A percentile compares a stretch with the other conserved stretches of the same genome.
Conservation (phyloP, 2,113 vertebrate species). For the Limanda limanda region DNA sequence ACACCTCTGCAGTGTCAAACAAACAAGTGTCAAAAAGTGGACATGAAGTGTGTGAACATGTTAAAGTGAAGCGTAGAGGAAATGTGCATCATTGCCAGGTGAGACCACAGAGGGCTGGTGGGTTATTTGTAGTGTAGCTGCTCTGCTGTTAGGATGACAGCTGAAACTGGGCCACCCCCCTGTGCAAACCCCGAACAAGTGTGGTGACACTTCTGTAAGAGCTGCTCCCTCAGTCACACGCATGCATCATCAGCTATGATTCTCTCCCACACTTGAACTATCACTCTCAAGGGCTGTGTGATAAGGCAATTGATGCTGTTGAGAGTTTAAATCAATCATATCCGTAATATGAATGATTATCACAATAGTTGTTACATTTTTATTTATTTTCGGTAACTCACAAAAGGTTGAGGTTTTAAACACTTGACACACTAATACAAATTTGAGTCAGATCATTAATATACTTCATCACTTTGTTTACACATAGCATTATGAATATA, state of each 20-base stretch:
- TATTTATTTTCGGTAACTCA: too few relatives aligned
- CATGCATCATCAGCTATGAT: not conserved
- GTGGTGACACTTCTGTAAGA: not conserved
- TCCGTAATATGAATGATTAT: too few relatives aligned
- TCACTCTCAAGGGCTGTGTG: too few relatives aligned
- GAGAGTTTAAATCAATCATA: too few relatives aligned
- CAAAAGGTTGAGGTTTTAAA: too few relatives aligned
- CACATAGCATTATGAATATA: too few relatives aligned
- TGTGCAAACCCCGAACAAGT: not conserved
- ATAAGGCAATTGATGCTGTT: too few relatives aligned
- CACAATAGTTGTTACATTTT: too few relatives aligned
- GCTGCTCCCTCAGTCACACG: too few relatives aligned
- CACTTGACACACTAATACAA: too few relatives aligned
- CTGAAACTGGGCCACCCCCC: constrained; percentile 43
- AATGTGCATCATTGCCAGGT: constrained; percentile 5
- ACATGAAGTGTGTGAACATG: not conserved
- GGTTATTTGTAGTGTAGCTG: not conserved
- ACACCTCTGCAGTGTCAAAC: not conserved
- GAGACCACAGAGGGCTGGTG: constrained; percentile 12
- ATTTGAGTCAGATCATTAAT: too few relatives aligned
- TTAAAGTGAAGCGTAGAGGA: not conserved
- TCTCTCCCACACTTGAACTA: not conserved
- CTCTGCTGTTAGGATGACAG: constrained; percentile 35
- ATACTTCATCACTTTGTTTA: too few relatives aligned
- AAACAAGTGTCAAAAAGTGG: not conserved